A percentile compares a stretch with the other conserved stretches of the same genome.
phyloP scores from a whole-genome alignment of 2,888 invertebrate genomes.

The Aspidiotus destructor region DNA sequence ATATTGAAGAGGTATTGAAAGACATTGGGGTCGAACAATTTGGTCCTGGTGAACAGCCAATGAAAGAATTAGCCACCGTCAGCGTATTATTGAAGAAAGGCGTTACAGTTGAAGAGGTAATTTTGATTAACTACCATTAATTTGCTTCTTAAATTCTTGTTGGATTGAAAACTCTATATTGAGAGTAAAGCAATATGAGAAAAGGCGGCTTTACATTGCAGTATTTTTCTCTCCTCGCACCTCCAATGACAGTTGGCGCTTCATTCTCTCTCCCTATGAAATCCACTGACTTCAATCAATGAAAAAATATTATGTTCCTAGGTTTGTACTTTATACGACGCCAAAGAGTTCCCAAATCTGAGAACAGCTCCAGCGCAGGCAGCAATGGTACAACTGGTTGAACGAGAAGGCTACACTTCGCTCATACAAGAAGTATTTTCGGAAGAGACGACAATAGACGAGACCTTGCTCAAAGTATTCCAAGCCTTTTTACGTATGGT shows the following conservation, averaged over 20 bases:
- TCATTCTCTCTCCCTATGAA: not conserved
- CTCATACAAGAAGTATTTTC: slow-evolving; percentile 71
- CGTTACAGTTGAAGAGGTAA: slow-evolving; percentile 62
- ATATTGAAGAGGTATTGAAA: slow-evolving; percentile 65
- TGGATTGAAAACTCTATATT: too few relatives aligned
- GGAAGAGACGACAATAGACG: slow-evolving; percentile 68
- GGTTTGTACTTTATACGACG: slow-evolving; percentile 53
- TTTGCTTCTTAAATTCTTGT: too few relatives aligned
- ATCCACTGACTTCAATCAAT: not conserved
- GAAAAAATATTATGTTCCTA: slow-evolving; percentile 15
- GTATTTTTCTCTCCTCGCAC: not conserved
- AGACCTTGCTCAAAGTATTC: slow-evolving; percentile 69
- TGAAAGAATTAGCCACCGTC: slow-evolving; percentile 72
- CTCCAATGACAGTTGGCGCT: not conserved
- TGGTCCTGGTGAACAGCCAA: slow-evolving; percentile 66
- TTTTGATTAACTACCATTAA: too few relatives aligned
- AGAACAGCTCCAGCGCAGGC: slow-evolving; percentile 73
- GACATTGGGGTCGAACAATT: slow-evolving; percentile 67
- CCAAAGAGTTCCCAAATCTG: slow-evolving; percentile 67
- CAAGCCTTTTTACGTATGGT: slow-evolving; percentile 79
- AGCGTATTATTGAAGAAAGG: slow-evolving; percentile 68
- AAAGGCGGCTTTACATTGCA: not conserved
- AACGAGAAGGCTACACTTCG: slow-evolving; percentile 70
- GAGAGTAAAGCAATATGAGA: too few relatives aligned
- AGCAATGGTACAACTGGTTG: slow-evolving; percentile 72